A percentile compares a stretch with the other conserved stretches of the same genome.
Conservation (phyloP, 2,797 vertebrate species). For the Chelmon rostratus region DNA sequence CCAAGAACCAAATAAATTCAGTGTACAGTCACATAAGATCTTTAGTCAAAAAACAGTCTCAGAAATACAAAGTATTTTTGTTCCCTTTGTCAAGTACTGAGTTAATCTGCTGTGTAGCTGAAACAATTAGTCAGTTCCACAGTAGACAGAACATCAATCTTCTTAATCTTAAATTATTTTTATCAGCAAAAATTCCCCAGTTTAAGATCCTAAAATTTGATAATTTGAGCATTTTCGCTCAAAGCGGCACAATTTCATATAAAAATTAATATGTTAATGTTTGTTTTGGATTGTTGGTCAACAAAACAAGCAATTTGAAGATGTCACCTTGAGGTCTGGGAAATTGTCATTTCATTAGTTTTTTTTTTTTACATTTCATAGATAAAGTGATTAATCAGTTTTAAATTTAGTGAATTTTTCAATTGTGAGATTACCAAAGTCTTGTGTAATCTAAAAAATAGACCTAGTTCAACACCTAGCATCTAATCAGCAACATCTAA, state of each 20-base stretch:
- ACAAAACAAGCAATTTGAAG: background rate
- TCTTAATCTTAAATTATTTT: no score
- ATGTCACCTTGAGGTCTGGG: background rate
- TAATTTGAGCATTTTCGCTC: background rate
- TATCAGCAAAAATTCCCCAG: no score
- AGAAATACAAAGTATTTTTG: background rate
- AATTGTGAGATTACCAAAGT: no score
- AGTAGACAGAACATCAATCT: background rate
- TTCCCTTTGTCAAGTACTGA: background rate
- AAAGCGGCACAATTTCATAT: no score
- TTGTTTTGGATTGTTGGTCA: background rate
- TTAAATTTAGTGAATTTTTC: no score
- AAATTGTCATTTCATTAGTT: background rate
- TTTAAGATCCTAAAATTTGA: background rate
- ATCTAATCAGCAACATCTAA: background rate
- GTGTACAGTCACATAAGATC: background rate
- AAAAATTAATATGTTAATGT: no score
- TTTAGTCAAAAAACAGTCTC: conserved; percentile 3
- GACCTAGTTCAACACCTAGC: no score
- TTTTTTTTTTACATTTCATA: background rate
- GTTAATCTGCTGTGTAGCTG: background rate
- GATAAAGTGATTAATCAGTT: background rate
- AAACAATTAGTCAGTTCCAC: background rate
- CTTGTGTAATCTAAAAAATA: no score
- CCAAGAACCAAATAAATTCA: no score